Percentiles rank a stretch among this genome's conserved stretches.
Conservation (phyloP, 2,888 invertebrate species). For the Polylopha cassiicola region DNA sequence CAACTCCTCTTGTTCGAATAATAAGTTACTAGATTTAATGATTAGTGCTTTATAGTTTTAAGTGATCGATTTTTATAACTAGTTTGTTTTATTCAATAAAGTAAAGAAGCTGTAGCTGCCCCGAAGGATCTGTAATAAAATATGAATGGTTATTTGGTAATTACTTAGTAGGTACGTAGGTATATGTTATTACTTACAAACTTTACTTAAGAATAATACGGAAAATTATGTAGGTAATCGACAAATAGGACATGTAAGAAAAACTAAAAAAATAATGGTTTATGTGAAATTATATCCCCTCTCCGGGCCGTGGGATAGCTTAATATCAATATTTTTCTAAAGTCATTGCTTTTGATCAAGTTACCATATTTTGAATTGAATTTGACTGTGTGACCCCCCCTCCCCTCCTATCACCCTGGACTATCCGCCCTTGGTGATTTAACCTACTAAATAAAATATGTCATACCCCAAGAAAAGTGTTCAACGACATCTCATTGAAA, state of each 20-base stretch:
- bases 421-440: too few relatives aligned
- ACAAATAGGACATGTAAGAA: neutral
- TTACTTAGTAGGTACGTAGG: too few relatives aligned
- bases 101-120: slow-evolving; percentile 58
- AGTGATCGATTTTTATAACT: slow-evolving; percentile 16
- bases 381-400: too few relatives aligned
- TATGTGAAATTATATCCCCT: too few relatives aligned
- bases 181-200: too few relatives aligned
- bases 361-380: too few relatives aligned
- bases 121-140: slow-evolving; percentile 49
- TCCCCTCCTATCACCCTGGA: too few relatives aligned
- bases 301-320: too few relatives aligned
- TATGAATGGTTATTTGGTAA: slow-evolving; percentile 19
- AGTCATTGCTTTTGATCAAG: too few relatives aligned
- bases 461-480: slow-evolving; percentile 51
- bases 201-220: too few relatives aligned
- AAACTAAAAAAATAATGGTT: neutral
- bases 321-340: too few relatives aligned
- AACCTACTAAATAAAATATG: slow-evolving; percentile 5
- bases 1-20: neutral
- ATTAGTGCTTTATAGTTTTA: neutral
- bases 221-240: too few relatives aligned
- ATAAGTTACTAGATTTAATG: neutral
- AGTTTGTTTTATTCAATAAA: slow-evolving; percentile 44
- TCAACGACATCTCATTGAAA: slow-evolving; percentile 51